A percentile compares a stretch with the other conserved stretches of the same genome.
phyloP scores from a whole-genome alignment of 1,140 invertebrate genomes.

The Cydia splendana region DNA sequence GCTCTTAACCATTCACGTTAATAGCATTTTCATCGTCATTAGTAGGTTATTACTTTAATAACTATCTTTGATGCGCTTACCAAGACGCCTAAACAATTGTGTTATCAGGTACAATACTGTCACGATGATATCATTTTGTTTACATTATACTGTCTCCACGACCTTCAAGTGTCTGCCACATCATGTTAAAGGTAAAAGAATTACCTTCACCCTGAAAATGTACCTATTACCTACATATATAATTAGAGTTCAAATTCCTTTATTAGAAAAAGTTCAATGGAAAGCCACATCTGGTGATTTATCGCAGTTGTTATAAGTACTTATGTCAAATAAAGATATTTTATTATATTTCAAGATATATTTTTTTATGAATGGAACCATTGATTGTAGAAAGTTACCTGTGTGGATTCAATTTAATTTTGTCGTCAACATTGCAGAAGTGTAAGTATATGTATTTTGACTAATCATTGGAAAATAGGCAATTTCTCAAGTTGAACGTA shows the following conservation, averaged over 20 bases:
- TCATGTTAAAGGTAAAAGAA: not conserved
- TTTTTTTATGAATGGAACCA: not conserved
- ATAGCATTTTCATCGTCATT: no score
- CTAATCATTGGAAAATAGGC: no score
- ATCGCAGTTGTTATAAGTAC: not conserved
- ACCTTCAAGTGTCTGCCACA: not conserved
- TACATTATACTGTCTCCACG: slow-evolving; percentile 17
- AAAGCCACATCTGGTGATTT: not conserved
- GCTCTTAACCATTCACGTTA: no score
- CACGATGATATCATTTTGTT: slow-evolving; percentile 20
- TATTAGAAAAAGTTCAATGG: not conserved
- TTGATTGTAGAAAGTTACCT: not conserved
- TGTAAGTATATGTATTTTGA: no score
- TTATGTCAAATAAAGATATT: not conserved
- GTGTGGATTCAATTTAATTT: not conserved
- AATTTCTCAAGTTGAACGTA: not conserved
- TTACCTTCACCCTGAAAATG: not conserved
- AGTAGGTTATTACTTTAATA: no score
- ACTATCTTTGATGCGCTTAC: not conserved
- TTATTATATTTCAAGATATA: not conserved
- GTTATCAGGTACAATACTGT: not conserved
- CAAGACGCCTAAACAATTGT: not conserved
- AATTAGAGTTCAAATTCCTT: not conserved
- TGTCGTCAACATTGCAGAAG: no score
- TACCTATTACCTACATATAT: no score